Evolutionary conservation across 2,888 invertebrate genomes (phyloP).

Genomic region (Candidula unifasciata): DNA sequence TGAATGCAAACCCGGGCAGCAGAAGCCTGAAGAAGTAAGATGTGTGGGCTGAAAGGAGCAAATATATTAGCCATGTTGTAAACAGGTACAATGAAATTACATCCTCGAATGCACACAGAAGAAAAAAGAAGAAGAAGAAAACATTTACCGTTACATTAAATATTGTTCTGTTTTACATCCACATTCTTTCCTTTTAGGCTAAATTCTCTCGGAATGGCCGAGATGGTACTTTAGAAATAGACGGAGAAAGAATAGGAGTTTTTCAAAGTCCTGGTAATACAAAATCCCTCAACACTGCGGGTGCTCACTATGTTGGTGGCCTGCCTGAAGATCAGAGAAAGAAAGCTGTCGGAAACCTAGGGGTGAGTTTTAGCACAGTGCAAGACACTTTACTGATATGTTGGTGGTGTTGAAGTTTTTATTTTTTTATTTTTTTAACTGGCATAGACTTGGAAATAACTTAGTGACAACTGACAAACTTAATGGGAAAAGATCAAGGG

Average conservation of each 20-base stretch:
- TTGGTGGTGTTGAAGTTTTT: no score
- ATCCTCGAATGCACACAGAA: neutral
- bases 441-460: no score
- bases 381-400: neutral
- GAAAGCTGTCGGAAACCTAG: slow-evolving; percentile 76
- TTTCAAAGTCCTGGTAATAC: slow-evolving; percentile 80
- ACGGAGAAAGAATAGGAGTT: slow-evolving; percentile 79
- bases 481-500: no score
- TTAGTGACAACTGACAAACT: no score
- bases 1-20: no score
- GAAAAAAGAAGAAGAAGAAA: no score
- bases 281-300: slow-evolving; percentile 81
- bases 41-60: no score
- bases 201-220: slow-evolving; percentile 82
- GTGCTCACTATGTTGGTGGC: slow-evolving; percentile 91
- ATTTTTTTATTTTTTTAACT: no score
- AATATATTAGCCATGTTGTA: neutral
- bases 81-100: no score
- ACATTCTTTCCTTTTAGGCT: slow-evolving; percentile 78
- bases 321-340: slow-evolving; percentile 79
- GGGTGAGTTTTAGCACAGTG: slow-evolving; percentile 64
- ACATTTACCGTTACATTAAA: neutral
- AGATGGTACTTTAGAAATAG: slow-evolving; percentile 84
- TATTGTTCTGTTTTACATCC: neutral
- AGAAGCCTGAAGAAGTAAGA: no score